phyloP scores from a whole-genome alignment of 2,888 invertebrate species.

The Caenorhabditis sp. region DNA sequence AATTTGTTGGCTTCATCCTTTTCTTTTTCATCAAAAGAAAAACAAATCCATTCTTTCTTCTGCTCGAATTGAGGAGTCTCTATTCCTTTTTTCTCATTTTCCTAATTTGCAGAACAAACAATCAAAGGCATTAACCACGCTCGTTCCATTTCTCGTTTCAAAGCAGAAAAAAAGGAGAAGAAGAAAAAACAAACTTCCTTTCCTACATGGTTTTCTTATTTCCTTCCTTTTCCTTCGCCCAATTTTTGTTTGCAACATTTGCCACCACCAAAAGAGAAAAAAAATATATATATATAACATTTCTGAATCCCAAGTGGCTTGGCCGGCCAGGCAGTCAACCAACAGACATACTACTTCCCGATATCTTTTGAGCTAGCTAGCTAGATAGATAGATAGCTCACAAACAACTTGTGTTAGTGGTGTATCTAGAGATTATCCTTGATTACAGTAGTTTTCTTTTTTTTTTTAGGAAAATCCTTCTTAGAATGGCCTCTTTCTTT shows the following conservation, averaged over 20 bases:
- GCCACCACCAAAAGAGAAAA: background rate
- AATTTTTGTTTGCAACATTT: constrained; percentile 1
- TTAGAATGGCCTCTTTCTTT: background rate
- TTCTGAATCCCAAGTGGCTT: background rate
- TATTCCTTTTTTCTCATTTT: background rate
- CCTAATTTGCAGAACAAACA: background rate
- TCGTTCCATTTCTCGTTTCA: background rate
- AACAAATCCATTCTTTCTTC: no score
- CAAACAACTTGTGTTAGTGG: background rate
- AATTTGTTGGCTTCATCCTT: no score
- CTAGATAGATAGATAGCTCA: no score
- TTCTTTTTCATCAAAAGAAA: no score
- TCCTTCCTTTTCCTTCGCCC: background rate
- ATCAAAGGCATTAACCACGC: background rate
- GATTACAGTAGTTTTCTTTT: background rate
- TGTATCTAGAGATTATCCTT: background rate
- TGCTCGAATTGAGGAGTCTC: background rate
- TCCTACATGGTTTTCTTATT: background rate
- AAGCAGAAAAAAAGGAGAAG: background rate
- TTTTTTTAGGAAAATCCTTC: background rate
- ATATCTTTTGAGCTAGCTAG: background rate
- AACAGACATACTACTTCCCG: background rate
- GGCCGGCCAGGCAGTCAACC: no score
- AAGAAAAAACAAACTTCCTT: background rate
- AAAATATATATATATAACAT: background rate